A percentile compares a stretch with the other conserved stretches of the same genome.
These are phyloP conservation scores for Eublepharis macularius DNA, from an alignment of 2,113 vertebrate species.

Conservation along the genomic window DNA sequence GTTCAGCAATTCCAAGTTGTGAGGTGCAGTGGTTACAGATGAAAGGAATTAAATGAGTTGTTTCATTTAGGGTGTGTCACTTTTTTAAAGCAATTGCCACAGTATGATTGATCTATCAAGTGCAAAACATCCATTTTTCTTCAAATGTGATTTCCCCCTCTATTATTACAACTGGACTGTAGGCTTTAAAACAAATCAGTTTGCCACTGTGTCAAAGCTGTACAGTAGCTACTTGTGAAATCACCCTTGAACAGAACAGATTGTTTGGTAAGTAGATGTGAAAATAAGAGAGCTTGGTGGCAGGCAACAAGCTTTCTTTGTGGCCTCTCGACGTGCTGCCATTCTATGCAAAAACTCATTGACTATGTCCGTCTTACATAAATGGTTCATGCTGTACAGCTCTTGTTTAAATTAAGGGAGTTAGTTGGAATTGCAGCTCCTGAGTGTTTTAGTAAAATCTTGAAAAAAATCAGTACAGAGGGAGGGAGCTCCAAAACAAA, in stretches of 20 bases:
- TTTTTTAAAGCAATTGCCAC: no score
- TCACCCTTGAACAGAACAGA: background rate
- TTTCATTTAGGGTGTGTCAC: background rate
- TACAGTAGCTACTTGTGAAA: background rate
- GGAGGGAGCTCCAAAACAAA: slow-evolving; percentile 3
- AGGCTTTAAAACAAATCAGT: background rate
- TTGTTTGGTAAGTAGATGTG: background rate
- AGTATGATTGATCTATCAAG: background rate
- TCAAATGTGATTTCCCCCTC: background rate
- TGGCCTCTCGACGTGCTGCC: background rate
- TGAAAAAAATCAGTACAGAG: accelerated
- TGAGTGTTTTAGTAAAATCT: slow-evolving; percentile 14
- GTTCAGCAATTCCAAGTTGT: no score
- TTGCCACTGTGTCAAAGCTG: background rate
- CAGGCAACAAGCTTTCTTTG: no score
- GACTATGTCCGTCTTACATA: accelerated
- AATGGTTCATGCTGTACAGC: background rate
- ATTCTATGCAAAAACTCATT: background rate
- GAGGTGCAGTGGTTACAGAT: background rate
- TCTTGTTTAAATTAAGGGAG: background rate
- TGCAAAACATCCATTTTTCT: background rate
- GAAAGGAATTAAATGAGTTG: background rate
- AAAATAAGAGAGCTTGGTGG: background rate
- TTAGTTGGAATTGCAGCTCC: background rate
- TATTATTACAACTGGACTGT: background rate